Percentiles rank a stretch among this genome's conserved stretches.
Conservation (phyloP, 2,113 vertebrate genomes). For the Pygoscelis antarcticus region DNA sequence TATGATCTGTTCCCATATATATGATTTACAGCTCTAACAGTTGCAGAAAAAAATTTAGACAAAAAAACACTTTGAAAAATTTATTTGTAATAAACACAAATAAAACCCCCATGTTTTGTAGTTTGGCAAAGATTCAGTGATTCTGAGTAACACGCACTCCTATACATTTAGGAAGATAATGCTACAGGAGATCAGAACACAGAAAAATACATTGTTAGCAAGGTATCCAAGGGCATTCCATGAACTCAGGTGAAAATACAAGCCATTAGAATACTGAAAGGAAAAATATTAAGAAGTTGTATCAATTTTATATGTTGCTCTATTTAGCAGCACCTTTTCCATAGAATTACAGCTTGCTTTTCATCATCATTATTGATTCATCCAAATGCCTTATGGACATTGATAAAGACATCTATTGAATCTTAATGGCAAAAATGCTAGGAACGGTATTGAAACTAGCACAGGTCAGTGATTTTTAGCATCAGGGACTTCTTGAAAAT, state of each 20-base stretch:
- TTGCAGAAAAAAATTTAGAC: background rate
- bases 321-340: background rate
- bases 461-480: background rate
- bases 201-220: background rate
- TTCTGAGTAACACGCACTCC: background rate
- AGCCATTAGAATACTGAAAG: background rate
- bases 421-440: slow-evolving; percentile 1
- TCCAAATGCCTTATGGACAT: slow-evolving; percentile 38
- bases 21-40: background rate
- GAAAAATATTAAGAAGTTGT: background rate
- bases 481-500: background rate
- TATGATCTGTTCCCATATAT: background rate
- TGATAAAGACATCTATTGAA: slow-evolving; percentile 29
- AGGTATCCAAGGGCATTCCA: slow-evolving; percentile 1
- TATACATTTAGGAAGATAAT: background rate
- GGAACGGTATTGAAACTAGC: background rate
- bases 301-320: slow-evolving; percentile 9
- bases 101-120: background rate
- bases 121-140: background rate
- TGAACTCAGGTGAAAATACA: background rate
- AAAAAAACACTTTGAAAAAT: background rate
- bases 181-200: background rate
- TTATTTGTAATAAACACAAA: background rate
- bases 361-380: slow-evolving; percentile 60
- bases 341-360: background rate